Evolutionary conservation across 2,113 vertebrate species (phyloP).

Genomic region (Channa maculata): DNA sequence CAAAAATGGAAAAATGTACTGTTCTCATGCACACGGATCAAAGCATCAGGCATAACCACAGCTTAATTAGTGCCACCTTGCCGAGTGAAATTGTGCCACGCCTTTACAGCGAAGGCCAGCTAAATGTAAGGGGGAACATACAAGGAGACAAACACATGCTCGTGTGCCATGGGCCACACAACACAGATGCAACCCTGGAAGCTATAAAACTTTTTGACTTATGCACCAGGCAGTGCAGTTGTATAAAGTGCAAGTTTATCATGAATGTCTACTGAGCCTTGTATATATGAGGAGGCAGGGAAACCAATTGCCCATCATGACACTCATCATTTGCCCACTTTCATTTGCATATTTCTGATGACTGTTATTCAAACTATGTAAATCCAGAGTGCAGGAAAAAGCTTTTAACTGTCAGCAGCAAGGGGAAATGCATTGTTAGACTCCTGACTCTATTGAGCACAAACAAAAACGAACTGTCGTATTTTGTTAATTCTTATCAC

Average conservation of each 20-base stretch:
- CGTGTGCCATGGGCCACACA: too few relatives aligned
- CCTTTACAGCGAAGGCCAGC: too few relatives aligned
- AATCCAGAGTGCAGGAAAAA: conserved; percentile 16
- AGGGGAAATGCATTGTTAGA: conserved; percentile 26
- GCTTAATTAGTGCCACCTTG: too few relatives aligned
- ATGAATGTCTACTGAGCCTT: not conserved
- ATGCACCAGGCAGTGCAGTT: not conserved
- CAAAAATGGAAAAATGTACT: too few relatives aligned
- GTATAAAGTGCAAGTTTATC: too few relatives aligned
- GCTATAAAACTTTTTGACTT: not conserved
- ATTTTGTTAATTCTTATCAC: conserved; percentile 42
- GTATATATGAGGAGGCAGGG: not conserved
- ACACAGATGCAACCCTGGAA: too few relatives aligned
- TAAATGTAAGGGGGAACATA: too few relatives aligned
- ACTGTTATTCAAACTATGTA: conserved; percentile 29
- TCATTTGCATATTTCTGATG: conserved; percentile 47
- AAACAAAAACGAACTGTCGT: conserved; percentile 48
- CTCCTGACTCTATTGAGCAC: conserved; percentile 47
- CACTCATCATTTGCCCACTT: not conserved
- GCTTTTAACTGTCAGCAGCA: conserved; percentile 5
- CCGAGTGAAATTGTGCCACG: too few relatives aligned
- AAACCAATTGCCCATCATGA: not conserved
- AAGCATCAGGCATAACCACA: too few relatives aligned
- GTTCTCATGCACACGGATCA: too few relatives aligned
- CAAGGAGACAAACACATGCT: too few relatives aligned